phyloP scores from a whole-genome alignment of 2,797 vertebrate species.

The Platyrinchus mystaceus region DNA sequence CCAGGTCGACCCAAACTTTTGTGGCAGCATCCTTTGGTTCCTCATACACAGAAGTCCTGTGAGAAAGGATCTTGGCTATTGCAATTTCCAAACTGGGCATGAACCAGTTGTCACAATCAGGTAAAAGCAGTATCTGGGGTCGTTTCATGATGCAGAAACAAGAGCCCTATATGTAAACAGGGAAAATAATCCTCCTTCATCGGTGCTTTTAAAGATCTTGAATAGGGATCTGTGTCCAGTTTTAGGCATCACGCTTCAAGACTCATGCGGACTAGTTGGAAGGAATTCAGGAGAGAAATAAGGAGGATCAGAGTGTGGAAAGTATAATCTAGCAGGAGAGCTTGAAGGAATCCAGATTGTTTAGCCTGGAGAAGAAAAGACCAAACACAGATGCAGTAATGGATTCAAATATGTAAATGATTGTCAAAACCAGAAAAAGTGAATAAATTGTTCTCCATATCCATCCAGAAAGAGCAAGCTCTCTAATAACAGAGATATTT shows the following conservation, averaged over 20 bases:
- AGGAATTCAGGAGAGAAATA: constrained; percentile 29
- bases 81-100: neutral
- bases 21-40: neutral
- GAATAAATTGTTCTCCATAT: neutral
- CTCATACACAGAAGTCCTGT: neutral
- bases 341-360: neutral
- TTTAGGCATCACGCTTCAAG: constrained; percentile 12
- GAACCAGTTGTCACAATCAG: neutral
- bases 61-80: neutral
- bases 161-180: neutral
- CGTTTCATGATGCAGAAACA: neutral
- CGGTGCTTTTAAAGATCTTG: neutral
- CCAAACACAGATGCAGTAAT: neutral
- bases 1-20: neutral
- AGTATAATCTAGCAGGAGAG: neutral
- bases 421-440: neutral
- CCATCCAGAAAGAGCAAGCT: neutral
- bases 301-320: constrained; percentile 21
- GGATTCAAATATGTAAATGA: neutral
- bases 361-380: neutral
- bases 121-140: neutral
- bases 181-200: constrained; percentile 28
- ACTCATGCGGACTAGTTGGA: neutral
- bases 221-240: neutral
- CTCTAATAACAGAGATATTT: neutral